Conservation (phyloP, 2,113 vertebrate genomes). For the Nesospiza acunhae region DNA sequence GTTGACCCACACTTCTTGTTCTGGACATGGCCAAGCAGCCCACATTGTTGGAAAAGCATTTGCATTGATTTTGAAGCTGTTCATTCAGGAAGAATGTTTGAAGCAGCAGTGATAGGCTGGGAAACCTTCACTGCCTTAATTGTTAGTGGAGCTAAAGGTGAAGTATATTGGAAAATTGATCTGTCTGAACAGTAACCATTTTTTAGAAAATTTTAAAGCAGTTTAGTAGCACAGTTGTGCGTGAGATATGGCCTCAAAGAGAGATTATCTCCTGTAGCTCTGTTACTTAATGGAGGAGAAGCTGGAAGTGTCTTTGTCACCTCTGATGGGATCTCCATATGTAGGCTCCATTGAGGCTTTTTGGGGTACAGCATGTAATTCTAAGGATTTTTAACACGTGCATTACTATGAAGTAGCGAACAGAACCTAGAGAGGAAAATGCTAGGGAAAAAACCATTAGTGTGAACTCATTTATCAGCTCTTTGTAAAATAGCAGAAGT, state of each 20-base stretch:
- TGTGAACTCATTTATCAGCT: background rate
- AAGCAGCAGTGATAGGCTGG: background rate
- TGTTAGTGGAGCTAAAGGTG: background rate
- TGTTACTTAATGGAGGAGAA: background rate
- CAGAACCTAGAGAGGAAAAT: background rate
- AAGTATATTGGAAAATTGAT: background rate
- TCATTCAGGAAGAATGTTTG: background rate
- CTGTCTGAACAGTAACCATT: background rate
- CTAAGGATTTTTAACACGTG: background rate
- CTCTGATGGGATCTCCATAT: background rate
- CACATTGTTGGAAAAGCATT: background rate
- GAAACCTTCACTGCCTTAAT: background rate
- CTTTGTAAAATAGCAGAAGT: background rate
- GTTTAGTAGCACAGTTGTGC: background rate
- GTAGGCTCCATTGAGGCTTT: rapidly evolving
- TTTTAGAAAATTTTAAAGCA: background rate
- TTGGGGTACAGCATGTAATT: background rate
- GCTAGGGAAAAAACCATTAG: background rate
- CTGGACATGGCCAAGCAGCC: background rate
- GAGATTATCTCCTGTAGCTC: background rate
- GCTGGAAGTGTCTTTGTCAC: background rate
- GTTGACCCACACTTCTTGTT: background rate
- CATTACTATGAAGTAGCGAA: background rate
- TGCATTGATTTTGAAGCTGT: background rate
- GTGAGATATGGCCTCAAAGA: background rate